Evolutionary conservation across 2,888 invertebrate genomes (phyloP), one percentile per base, ranked within the genome.

Genomic region (Apodemia hepburni): DNA sequence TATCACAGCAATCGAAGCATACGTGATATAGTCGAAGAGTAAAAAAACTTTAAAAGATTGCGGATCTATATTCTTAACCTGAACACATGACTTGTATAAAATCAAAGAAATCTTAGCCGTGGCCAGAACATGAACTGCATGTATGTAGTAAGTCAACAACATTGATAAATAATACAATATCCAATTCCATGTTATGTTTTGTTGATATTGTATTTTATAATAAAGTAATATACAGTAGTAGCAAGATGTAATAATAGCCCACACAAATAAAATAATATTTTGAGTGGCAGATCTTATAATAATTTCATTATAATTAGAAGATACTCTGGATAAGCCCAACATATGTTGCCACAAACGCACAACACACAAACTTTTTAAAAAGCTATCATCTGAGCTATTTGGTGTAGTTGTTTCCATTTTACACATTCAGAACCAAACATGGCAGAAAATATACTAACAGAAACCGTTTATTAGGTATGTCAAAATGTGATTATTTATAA

Each of bases 261-360:
- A 29, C 15, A 54, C 27, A 54, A 54, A 27, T 6, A 54, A 27
- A 18, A 54, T 12, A n/a, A 54, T n/a, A 54, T 54, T 54, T 54
- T 54, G 54, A 54, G 27, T 15, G 7, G 6, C 29, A 15, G 15
- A 15, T 54, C 54, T 54, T 27, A 29, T 54, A 27, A 27, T 7
- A 15, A 54, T 15, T 54, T 54, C 54, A 54, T 29, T n/a, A 8
- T 7, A 7, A 29, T 29, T 57, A 12, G 29, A 7, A 27, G 54
- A 57, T 29, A 57, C 27, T 57, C 27, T 57, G 15, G 54, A 29
- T 15, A 57, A 27, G 7, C 54, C 54, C 27, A 57, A 57, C 15
- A 57, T 27, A 7, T 57, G 12, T 57, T 57, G 54, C 15, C 27
- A 27, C 22, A 57, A 15, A 15, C 29, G n/a, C n/a, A 57, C 54